Evolutionary conservation across 2,113 vertebrate genomes (phyloP), one percentile per base, ranked within the genome.

Genomic region (Oncorhynchus masou): DNA sequence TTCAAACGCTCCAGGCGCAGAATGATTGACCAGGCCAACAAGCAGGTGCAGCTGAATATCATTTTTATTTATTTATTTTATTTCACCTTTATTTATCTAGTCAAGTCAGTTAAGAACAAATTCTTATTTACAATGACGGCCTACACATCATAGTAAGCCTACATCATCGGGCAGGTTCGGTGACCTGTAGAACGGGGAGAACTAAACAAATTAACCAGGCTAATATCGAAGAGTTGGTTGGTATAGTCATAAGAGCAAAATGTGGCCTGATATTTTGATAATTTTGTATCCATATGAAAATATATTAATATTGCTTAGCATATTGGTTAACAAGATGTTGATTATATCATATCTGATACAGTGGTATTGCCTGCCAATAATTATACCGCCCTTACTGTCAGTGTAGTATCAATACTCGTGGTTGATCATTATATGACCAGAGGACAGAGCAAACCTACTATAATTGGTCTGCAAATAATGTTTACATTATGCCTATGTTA

Each of bases 361-460:
- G 39, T 45, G 39, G 15, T 54, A 54, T 54, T 54, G 51, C 19
- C 15, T 68, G 67, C 67, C 16, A 68, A 68, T 68, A 68, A 39
- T 68, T 39, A 45, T 39, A 34, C 77, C 78, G 75, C 80, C 60
- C 29, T 62, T 24, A 68, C 83, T 74, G 74, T 85, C 29, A 88
- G 89, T 92, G 88, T 92, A 92, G 91, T 92, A 92, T 89, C 87
- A 91, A 85, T 90, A 54, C 51, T 54, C 39, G 83, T 82, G 88
- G 90, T 90, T 92, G 88, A 91, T 92, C 87, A 92, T 91, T 76
- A 76, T 24, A 54, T 22, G 48, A 13, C 20, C 39, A 48, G 39
- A 20, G 11, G 48, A 34, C 31, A 68, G 31, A 15, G 27, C 29
- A 34, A 34, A 45, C 67, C 51, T 54, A 54, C 3, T 54, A 16